Conservation (phyloP, 2,888 invertebrate genomes). For the Pollenia griseotomentosa region DNA sequence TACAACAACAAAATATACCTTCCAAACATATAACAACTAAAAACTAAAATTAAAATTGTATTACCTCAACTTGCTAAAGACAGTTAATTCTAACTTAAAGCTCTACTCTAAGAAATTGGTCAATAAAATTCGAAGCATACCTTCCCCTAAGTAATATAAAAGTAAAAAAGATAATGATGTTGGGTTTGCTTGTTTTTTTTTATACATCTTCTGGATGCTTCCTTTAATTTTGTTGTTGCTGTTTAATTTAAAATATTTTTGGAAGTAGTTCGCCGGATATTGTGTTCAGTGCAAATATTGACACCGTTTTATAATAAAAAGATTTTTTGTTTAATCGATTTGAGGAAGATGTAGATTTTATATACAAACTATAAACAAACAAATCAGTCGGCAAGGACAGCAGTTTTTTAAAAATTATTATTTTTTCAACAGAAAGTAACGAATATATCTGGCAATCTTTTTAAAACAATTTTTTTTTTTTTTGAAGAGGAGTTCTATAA, state of each 20-base stretch:
- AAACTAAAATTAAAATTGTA: too few relatives aligned
- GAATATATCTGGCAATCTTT: too few relatives aligned
- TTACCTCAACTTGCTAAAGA: too few relatives aligned
- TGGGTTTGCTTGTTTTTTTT: background rate
- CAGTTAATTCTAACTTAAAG: too few relatives aligned
- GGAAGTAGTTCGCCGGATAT: constrained; percentile 57
- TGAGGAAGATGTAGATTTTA: background rate
- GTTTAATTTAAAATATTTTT: constrained; percentile 5
- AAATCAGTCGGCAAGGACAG: too few relatives aligned
- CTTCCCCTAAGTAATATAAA: background rate
- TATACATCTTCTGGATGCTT: background rate
- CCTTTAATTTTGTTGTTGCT: background rate
- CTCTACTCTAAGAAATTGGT: too few relatives aligned
- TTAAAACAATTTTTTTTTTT: background rate
- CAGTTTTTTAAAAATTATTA: too few relatives aligned
- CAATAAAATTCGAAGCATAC: background rate
- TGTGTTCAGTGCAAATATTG: constrained; percentile 33
- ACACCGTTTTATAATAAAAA: background rate
- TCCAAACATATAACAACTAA: too few relatives aligned
- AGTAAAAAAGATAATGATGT: background rate
- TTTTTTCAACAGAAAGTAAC: too few relatives aligned
- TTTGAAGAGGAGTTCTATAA: background rate
- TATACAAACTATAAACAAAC: background rate
- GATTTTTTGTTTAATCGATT: background rate
- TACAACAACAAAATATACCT: background rate